A percentile compares a stretch with the other conserved stretches of the same genome.
phyloP scores from a whole-genome alignment of 2,113 vertebrate genomes.

The Hydropotes inermis region DNA sequence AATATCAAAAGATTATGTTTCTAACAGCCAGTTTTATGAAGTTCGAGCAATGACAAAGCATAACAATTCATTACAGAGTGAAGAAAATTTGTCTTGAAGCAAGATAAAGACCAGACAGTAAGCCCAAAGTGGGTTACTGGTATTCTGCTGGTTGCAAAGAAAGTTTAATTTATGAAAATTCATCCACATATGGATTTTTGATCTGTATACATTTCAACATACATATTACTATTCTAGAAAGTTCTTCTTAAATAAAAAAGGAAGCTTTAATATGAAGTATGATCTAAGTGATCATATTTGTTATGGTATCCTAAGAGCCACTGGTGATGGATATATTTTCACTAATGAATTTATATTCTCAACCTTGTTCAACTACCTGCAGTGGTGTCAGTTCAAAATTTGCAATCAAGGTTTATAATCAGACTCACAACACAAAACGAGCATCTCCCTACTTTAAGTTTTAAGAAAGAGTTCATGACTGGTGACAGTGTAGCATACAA shows the following conservation, averaged over 20 bases:
- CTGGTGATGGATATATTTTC: background rate
- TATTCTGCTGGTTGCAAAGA: background rate
- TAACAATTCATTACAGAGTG: background rate
- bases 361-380: background rate
- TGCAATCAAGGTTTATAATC: background rate
- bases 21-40: background rate
- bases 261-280: background rate
- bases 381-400: background rate
- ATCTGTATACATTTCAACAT: background rate
- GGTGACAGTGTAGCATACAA: background rate
- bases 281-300: background rate
- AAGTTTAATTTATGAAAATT: background rate
- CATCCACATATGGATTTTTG: background rate
- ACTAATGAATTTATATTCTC: background rate
- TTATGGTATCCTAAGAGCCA: background rate
- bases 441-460: background rate
- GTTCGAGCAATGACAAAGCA: background rate
- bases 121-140: background rate
- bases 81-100: background rate
- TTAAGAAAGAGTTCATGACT: background rate
- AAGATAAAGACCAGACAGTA: background rate
- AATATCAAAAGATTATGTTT: background rate
- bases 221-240: background rate
- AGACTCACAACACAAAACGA: background rate
- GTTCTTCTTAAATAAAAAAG: background rate